phyloP scores from a whole-genome alignment of 2,113 vertebrate genomes.

The Panthera uncia region DNA sequence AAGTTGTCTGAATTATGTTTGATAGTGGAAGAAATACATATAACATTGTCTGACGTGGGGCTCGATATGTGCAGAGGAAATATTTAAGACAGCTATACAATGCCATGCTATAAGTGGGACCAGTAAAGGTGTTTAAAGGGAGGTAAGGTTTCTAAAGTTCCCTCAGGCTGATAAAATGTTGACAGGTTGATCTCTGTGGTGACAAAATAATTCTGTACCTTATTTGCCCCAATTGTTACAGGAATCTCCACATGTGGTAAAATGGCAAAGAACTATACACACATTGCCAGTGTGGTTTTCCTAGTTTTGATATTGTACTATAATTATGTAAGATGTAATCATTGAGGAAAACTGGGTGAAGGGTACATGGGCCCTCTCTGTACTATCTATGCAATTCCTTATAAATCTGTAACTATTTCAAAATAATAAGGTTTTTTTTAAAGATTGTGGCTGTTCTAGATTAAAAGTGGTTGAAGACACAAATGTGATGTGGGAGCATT shows the following conservation, averaged over 20 bases:
- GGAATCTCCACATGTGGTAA: background rate
- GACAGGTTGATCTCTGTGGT: background rate
- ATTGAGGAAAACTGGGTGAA: constrained; percentile 1
- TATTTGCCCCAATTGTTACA: background rate
- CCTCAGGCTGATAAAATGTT: background rate
- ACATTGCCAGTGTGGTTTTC: background rate
- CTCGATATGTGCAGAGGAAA: background rate
- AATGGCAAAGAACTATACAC: background rate
- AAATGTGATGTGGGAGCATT: background rate
- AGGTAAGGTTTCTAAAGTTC: background rate
- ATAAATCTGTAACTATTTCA: constrained; percentile 34
- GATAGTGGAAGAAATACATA: constrained; percentile 27
- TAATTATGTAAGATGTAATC: constrained; percentile 33
- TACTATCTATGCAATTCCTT: constrained; percentile 8
- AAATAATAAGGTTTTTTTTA: background rate
- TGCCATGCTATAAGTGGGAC: background rate
- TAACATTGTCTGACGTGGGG: constrained; percentile 15
- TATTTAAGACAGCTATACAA: constrained; percentile 6
- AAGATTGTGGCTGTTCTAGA: background rate
- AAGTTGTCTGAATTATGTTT: constrained; percentile 37
- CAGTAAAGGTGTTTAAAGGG: background rate
- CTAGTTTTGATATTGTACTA: constrained; percentile 30
- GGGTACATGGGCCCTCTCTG: background rate
- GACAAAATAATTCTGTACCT: constrained; percentile 32
- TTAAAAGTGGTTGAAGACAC: background rate